A percentile compares a stretch with the other conserved stretches of the same genome.
Conservation (phyloP, 2,888 invertebrate genomes). For the Embidobia sp. region DNA sequence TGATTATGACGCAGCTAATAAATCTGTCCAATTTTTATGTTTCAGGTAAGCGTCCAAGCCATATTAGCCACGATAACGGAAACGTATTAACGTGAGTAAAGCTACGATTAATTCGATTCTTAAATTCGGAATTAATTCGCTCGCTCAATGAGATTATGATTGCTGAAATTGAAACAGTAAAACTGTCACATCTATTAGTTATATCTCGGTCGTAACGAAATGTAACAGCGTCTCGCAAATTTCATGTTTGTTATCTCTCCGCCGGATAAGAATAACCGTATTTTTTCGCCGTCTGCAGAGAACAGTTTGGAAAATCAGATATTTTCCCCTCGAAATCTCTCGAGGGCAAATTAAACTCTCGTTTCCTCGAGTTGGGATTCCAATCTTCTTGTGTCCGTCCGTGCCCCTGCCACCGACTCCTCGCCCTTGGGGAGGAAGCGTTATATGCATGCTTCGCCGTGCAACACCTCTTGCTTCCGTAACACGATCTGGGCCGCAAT, state of each 20-base stretch:
- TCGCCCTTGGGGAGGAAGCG: conserved; percentile 50
- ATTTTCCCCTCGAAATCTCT: conserved; percentile 65
- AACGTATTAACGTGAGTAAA: conserved; percentile 49
- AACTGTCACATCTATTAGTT: conserved; percentile 52
- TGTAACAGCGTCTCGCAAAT: conserved; percentile 56
- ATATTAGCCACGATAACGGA: conserved; percentile 29
- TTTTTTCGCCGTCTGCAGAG: conserved; percentile 64
- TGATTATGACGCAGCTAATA: too few relatives aligned
- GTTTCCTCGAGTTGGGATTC: conserved; percentile 67
- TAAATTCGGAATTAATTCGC: conserved; percentile 39
- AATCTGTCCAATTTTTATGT: conserved; percentile 49
- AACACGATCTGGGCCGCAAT: conserved; percentile 67
- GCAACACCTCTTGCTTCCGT: conserved; percentile 52
- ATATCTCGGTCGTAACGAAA: conserved; percentile 53
- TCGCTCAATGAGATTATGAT: conserved; percentile 52
- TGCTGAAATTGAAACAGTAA: conserved; percentile 57
- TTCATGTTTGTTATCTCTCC: conserved; percentile 59
- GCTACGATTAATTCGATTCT: conserved; percentile 36
- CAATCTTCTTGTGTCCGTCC: conserved; percentile 66
- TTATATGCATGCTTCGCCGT: conserved; percentile 41
- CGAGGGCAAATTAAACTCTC: conserved; percentile 67
- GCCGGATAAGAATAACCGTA: conserved; percentile 63
- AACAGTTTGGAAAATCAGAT: conserved; percentile 65
- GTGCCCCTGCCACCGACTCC: conserved; percentile 35
- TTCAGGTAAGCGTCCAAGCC: conserved; percentile 58